Conservation (phyloP, 2,888 invertebrate species). For the Cephus spinipes region DNA sequence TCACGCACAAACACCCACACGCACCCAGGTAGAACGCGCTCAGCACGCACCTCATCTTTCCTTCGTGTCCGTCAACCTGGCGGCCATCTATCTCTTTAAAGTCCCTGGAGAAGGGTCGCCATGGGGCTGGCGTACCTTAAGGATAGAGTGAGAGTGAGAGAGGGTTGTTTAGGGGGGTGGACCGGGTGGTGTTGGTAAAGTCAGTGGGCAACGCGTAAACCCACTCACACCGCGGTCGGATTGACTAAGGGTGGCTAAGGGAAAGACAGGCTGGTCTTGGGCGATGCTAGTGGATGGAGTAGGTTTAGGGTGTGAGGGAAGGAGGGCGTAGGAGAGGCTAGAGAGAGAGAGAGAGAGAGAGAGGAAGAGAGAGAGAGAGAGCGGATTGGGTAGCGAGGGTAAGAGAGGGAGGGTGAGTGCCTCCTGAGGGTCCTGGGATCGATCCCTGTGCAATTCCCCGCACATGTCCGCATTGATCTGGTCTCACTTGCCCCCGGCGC, state of each 20-base stretch:
- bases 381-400: slow-evolving; percentile 26
- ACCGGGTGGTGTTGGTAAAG: slow-evolving; percentile 17
- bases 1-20: neutral
- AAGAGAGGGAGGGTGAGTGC: slow-evolving; percentile 43
- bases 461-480: slow-evolving; percentile 67
- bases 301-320: neutral
- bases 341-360: neutral
- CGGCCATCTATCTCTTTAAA: slow-evolving; percentile 6
- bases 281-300: slow-evolving; percentile 10
- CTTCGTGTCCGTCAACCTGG: neutral
- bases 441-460: slow-evolving; percentile 65
- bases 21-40: neutral
- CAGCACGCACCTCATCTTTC: neutral
- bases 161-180: no score
- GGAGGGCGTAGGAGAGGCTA: slow-evolving; percentile 16
- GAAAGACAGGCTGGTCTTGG: neutral
- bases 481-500: slow-evolving; percentile 58
- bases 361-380: slow-evolving; percentile 14
- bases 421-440: slow-evolving; percentile 60
- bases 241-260: neutral
- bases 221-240: slow-evolving; percentile 6
- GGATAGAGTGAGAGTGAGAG: neutral
- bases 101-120: neutral
- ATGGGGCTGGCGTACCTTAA: neutral
- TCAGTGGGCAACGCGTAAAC: slow-evolving; percentile 21